Conservation (phyloP, 2,113 vertebrate genomes). For the Entosphenus tridentatus region DNA sequence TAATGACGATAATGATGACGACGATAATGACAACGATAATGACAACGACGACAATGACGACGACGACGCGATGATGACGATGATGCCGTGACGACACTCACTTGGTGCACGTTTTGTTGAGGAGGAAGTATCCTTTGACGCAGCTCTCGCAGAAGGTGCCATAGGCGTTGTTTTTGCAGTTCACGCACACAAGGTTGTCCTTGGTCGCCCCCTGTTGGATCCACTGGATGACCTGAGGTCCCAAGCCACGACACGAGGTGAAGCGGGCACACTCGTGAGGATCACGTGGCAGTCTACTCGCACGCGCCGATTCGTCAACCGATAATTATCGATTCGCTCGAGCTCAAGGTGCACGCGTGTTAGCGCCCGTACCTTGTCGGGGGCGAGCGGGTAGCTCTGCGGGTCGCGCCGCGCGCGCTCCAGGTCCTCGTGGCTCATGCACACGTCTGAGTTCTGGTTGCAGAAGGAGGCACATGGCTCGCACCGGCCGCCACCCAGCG, state of each 20-base stretch:
- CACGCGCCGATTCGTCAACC: too few species aligned
- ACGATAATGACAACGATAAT: too few species aligned
- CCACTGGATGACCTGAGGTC: constrained; percentile 36
- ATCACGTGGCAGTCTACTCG: too few species aligned
- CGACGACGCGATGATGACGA: too few species aligned
- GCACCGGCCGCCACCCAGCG: constrained; percentile 42
- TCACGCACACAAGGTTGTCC: constrained; percentile 49
- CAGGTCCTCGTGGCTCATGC: constrained; percentile 42
- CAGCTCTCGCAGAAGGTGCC: constrained; percentile 68
- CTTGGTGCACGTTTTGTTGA: constrained; percentile 60
- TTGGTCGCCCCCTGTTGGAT: constrained; percentile 48
- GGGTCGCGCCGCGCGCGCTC: constrained; percentile 32
- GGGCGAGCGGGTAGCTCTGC: constrained; percentile 30
- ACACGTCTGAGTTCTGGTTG: constrained; percentile 46
- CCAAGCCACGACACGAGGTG: too few species aligned
- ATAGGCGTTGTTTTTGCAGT: constrained; percentile 62
- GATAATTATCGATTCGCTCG: too few species aligned
- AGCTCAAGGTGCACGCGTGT: too few species aligned
- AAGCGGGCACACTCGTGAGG: too few species aligned
- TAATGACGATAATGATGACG: too few species aligned
- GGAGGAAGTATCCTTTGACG: constrained; percentile 52
- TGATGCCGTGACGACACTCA: constrained; percentile 10
- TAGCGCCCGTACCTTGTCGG: constrained; percentile 22
- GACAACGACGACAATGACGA: too few species aligned
- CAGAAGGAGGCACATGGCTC: constrained; percentile 52